A percentile compares a stretch with the other conserved stretches of the same genome.
Conservation (phyloP, 2,888 invertebrate species). For the Sarcophaga carnaria region DNA sequence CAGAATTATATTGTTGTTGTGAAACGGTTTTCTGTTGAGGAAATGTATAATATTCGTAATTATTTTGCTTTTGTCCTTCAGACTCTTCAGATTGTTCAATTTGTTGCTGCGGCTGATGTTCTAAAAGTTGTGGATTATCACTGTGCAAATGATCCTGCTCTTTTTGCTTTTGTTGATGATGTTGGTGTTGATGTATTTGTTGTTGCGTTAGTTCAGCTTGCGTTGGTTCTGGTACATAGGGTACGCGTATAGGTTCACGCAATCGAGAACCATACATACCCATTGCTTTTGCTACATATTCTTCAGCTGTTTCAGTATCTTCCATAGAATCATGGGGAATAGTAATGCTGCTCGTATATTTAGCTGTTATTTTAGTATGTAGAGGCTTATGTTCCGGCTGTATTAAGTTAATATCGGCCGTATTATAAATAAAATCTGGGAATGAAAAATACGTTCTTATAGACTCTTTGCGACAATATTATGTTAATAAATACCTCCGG, state of each 20-base stretch:
- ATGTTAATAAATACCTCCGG: conserved; percentile 43
- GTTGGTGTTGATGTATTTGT: conserved; percentile 43
- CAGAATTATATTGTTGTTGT: conserved; percentile 17
- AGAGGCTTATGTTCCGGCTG: conserved; percentile 75
- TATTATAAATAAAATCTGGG: conserved; percentile 75
- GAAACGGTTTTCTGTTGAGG: conserved; percentile 36
- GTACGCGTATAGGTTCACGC: conserved; percentile 74
- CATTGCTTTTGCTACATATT: conserved; percentile 81
- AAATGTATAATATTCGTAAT: conserved; percentile 52
- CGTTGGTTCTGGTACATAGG: conserved; percentile 50
- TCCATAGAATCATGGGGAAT: conserved; percentile 72
- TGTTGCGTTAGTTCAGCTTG: conserved; percentile 34
- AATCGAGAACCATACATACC: conserved; percentile 77
- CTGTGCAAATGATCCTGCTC: conserved; percentile 53
- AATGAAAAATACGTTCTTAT: neutral
- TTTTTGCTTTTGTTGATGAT: conserved; percentile 46
- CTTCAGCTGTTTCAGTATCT: conserved; percentile 79
- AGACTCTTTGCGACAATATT: neutral
- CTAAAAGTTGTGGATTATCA: conserved; percentile 38
- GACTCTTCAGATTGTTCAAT: conserved; percentile 60
- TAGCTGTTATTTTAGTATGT: conserved; percentile 71
- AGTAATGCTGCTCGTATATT: conserved; percentile 70
- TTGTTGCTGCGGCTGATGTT: conserved; percentile 40
- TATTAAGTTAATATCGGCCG: conserved; percentile 78
- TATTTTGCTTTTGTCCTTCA: conserved; percentile 43